Conservation (phyloP, 2,113 vertebrate genomes). For the Mugil cephalus region DNA sequence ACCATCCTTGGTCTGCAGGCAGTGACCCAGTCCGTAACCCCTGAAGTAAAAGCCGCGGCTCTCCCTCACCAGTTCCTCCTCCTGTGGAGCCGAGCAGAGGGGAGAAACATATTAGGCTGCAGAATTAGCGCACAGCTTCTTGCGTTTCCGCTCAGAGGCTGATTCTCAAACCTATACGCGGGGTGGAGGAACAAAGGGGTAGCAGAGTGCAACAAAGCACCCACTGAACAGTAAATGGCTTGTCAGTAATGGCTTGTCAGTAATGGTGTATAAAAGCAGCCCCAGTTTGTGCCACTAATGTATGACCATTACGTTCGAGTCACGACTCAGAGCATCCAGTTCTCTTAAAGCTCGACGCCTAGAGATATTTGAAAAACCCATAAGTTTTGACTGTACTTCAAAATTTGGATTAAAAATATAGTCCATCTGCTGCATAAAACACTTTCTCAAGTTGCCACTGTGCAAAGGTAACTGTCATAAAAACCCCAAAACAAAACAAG, state of each 20-base stretch:
- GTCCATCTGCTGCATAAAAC: not conserved
- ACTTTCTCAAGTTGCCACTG: not conserved
- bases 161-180: constrained; percentile 4
- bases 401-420: not conserved
- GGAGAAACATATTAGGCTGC: constrained; percentile 62
- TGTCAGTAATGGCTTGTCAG: not conserved
- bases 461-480: not conserved
- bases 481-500: not conserved
- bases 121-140: constrained; percentile 39
- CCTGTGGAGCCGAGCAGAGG: constrained; percentile 70
- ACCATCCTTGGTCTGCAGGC: constrained; percentile 86
- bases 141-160: constrained; percentile 18
- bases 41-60: constrained; percentile 90
- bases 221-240: not conserved
- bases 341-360: not conserved
- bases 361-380: not conserved
- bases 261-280: not conserved
- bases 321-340: not conserved
- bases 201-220: not conserved
- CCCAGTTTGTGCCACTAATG: not conserved
- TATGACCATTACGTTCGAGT: not conserved
- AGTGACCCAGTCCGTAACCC: constrained; percentile 90
- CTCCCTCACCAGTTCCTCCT: constrained; percentile 89
- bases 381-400: no score
- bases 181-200: constrained; percentile 21